Conservation (phyloP, 2,888 invertebrate genomes). For the Junonia oenone region DNA sequence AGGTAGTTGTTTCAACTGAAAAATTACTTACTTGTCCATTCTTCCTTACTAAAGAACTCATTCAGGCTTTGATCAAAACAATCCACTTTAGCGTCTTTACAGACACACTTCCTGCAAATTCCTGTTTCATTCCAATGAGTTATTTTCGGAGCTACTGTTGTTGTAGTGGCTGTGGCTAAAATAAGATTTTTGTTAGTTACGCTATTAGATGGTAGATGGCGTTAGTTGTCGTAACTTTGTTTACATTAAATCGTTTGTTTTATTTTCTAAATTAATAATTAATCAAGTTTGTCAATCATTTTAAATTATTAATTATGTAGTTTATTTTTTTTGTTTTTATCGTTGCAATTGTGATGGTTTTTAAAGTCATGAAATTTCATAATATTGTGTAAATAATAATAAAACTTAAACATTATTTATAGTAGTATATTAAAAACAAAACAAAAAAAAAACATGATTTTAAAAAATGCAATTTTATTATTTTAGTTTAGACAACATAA, state of each 20-base stretch:
- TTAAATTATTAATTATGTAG: neutral
- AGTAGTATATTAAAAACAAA: too few species aligned
- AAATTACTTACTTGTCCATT: constrained; percentile 81
- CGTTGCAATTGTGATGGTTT: too few species aligned
- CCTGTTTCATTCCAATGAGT: constrained; percentile 45
- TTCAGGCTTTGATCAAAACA: constrained; percentile 73
- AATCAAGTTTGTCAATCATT: too few species aligned
- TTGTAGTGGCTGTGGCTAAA: constrained; percentile 35
- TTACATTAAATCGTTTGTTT: neutral
- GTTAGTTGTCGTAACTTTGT: neutral
- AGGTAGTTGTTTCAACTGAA: too few species aligned
- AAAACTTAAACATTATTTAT: too few species aligned
- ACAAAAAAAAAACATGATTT: too few species aligned
- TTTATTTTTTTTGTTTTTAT: too few species aligned
- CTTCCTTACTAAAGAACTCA: constrained; percentile 69
- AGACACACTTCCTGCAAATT: constrained; percentile 77
- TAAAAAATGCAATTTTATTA: too few species aligned
- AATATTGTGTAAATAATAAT: too few species aligned
- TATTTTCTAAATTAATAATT: too few species aligned
- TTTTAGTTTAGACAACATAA: too few species aligned
- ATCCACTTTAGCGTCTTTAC: constrained; percentile 70
- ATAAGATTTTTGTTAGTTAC: constrained; percentile 33
- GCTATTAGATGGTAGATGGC: constrained; percentile 44
- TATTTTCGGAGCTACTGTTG: constrained; percentile 26
- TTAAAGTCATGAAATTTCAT: too few species aligned